Evolutionary conservation across 1,140 invertebrate genomes (phyloP).

Genomic region (honey bee (Apis mellifera)): DNA sequence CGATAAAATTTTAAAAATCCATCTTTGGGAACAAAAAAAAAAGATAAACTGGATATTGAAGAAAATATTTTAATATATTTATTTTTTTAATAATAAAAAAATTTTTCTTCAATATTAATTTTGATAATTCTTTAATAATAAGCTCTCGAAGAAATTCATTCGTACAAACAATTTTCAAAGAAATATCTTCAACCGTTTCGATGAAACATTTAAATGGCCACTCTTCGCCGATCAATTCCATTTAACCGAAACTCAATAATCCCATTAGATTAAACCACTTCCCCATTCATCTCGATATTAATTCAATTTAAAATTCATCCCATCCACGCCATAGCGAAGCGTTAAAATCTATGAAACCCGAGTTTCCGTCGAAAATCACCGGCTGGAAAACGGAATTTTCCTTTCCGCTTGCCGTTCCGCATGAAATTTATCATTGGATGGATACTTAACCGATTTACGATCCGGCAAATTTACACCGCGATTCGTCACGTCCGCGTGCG

Average conservation of each 20-base stretch:
- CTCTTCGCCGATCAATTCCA: not conserved
- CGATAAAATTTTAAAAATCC: too few species aligned
- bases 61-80: too few species aligned
- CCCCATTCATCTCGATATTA: not conserved
- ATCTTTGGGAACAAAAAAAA: too few species aligned
- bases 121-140: too few species aligned
- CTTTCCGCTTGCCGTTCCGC: not conserved
- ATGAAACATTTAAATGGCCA: not conserved
- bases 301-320: not conserved
- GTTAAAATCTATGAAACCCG: not conserved
- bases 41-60: too few species aligned
- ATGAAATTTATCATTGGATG: conserved; percentile 1
- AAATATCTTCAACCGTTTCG: too few species aligned
- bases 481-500: not conserved
- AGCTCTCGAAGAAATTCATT: too few species aligned
- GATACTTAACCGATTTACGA: not conserved
- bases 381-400: not conserved
- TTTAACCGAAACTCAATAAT: not conserved
- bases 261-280: not conserved
- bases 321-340: too few species aligned
- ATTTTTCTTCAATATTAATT: too few species aligned
- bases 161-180: too few species aligned
- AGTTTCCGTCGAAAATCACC: not conserved
- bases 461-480: not conserved
- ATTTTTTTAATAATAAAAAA: too few species aligned